A percentile compares a stretch with the other conserved stretches of the same genome.
Conservation (phyloP, 2,888 invertebrate genomes). For the Amblyteles armatorius region DNA sequence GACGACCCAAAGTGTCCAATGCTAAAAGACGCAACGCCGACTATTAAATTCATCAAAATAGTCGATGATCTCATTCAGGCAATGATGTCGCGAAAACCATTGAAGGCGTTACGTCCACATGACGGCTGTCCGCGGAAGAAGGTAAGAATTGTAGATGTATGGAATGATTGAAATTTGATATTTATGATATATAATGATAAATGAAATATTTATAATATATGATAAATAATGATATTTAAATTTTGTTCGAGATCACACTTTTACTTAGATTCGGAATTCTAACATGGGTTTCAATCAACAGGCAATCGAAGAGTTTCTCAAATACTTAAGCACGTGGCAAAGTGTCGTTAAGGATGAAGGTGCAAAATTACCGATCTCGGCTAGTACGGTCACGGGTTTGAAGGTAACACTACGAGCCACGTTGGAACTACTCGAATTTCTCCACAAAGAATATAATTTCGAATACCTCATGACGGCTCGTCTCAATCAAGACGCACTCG, state of each 20-base stretch:
- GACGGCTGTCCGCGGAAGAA: slow-evolving; percentile 40
- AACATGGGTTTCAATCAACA: slow-evolving; percentile 8
- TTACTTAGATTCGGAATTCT: not conserved
- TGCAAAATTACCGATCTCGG: slow-evolving; percentile 40
- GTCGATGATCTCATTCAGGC: slow-evolving; percentile 60
- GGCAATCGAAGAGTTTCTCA: slow-evolving; percentile 14
- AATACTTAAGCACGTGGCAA: slow-evolving; percentile 7
- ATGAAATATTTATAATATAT: too few relatives aligned
- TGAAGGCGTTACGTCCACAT: slow-evolving; percentile 49
- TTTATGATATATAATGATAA: too few relatives aligned
- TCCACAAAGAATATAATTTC: slow-evolving; percentile 31
- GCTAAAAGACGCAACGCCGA: slow-evolving; percentile 60
- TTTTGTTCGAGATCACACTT: not conserved
- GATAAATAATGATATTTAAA: not conserved
- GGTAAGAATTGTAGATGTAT: slow-evolving; percentile 29
- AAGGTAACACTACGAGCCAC: slow-evolving; percentile 61
- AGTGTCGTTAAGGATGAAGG: not conserved
- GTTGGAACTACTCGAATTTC: slow-evolving; percentile 55
- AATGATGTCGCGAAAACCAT: slow-evolving; percentile 65
- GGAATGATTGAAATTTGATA: not conserved
- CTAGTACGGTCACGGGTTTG: slow-evolving; percentile 57
- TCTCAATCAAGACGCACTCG: slow-evolving; percentile 63
- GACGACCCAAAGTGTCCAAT: slow-evolving; percentile 28
- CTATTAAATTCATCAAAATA: slow-evolving; percentile 57
- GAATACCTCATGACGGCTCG: slow-evolving; percentile 59